Conservation (phyloP, 30 jellyfish, hydroid and myxozoan genomes). For the Hydra vulgaris region DNA sequence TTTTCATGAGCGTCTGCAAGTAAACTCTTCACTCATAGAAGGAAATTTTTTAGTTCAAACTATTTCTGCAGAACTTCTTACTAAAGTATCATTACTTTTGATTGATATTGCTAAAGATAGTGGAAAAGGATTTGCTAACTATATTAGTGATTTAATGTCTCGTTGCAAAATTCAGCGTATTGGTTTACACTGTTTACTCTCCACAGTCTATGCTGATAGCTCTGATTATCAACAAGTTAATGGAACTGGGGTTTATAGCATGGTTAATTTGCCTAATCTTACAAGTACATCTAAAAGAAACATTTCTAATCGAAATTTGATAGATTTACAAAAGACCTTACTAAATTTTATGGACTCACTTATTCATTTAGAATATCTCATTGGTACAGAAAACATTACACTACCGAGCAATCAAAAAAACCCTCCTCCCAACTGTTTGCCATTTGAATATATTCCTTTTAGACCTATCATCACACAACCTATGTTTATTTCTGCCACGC, state of each 20-base stretch:
- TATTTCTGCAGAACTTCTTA: constrained; percentile 47
- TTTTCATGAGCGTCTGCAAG: constrained; percentile 35
- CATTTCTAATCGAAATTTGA: neutral
- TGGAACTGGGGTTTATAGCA: constrained; percentile 20
- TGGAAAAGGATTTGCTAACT: constrained; percentile 73
- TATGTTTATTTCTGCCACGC: constrained; percentile 61
- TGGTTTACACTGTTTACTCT: constrained; percentile 66
- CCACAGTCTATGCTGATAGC: constrained; percentile 60
- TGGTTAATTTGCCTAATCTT: constrained; percentile 14
- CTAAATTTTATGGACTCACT: constrained; percentile 40
- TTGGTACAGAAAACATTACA: constrained; percentile 42
- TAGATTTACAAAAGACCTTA: constrained; percentile 44
- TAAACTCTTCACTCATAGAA: constrained; percentile 32
- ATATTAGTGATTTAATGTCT: constrained; percentile 47
- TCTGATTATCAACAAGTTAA: constrained; percentile 19
- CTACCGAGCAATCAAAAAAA: constrained; percentile 18
- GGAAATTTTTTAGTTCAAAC: constrained; percentile 63
- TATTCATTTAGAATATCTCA: constrained; percentile 48
- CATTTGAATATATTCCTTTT: constrained; percentile 39
- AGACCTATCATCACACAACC: constrained; percentile 68
- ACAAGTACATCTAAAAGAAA: constrained; percentile 12
- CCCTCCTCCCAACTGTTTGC: constrained; percentile 14
- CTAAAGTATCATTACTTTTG: constrained; percentile 38
- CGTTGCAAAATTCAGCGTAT: constrained; percentile 90
- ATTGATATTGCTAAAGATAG: constrained; percentile 66